These are phyloP conservation scores for Leptinotarsa tumamoca DNA, from an alignment of 2,888 invertebrate genomes.

Conservation along the genomic window DNA sequence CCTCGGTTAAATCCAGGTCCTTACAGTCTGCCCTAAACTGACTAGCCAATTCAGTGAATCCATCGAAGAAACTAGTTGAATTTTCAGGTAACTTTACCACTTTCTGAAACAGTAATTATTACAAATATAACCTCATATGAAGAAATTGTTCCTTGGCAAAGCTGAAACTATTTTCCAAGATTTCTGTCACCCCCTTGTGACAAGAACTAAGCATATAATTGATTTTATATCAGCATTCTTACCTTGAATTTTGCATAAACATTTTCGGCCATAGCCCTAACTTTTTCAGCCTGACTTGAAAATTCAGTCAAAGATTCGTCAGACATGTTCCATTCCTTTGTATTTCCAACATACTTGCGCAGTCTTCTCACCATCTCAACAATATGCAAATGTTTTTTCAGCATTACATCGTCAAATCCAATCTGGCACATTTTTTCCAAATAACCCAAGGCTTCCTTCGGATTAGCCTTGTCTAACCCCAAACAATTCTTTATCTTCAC, in stretches of 20 bases:
- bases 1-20: slow-evolving; percentile 68
- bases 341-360: slow-evolving; percentile 83
- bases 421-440: slow-evolving; percentile 73
- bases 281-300: slow-evolving; percentile 75
- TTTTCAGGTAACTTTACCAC: slow-evolving; percentile 73
- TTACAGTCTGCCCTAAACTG: slow-evolving; percentile 77
- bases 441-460: slow-evolving; percentile 77
- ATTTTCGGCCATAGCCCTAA: slow-evolving; percentile 77
- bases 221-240: slow-evolving; percentile 37
- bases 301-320: slow-evolving; percentile 74
- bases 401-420: slow-evolving; percentile 78
- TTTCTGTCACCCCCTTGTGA: no score
- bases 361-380: slow-evolving; percentile 82
- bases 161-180: no score
- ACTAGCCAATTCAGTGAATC: slow-evolving; percentile 76
- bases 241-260: slow-evolving; percentile 72
- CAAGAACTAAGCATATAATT: no score
- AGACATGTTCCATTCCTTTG: slow-evolving; percentile 77
- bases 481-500: slow-evolving; percentile 76
- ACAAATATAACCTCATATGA: no score
- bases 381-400: slow-evolving; percentile 84
- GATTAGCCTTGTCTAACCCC: slow-evolving; percentile 71
- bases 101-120: slow-evolving; percentile 62
- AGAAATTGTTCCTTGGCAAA: no score
- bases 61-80: slow-evolving; percentile 74